Percentiles rank a stretch among this genome's conserved stretches.
Evolutionary conservation across 2,113 vertebrate genomes (phyloP).

Genomic region (human): DNA sequence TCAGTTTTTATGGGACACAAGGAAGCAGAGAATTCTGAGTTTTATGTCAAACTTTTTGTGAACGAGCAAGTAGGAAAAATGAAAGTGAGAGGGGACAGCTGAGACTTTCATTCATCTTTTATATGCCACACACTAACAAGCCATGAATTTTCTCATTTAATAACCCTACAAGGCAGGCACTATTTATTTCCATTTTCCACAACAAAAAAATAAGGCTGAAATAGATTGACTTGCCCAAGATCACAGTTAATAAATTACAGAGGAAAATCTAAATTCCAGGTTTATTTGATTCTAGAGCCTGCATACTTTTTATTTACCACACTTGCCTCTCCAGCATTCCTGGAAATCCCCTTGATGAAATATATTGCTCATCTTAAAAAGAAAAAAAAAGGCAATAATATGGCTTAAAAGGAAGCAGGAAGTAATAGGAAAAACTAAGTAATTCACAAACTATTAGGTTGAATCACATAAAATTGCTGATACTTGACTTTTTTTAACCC

Average conservation of each 20-base stretch:
- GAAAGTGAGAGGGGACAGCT: background rate
- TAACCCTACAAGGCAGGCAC: background rate
- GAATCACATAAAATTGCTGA: constrained; percentile 19
- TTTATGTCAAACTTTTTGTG: background rate
- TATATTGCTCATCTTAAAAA: constrained; percentile 46
- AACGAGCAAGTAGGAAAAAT: constrained; percentile 34
- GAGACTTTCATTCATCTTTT: constrained; percentile 22
- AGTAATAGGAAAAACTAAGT: constrained; percentile 27
- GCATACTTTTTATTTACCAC: background rate
- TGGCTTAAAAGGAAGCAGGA: constrained; percentile 38
- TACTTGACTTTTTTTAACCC: constrained; percentile 1
- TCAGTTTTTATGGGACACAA: constrained; percentile 26
- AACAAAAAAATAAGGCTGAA: background rate
- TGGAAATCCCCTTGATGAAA: constrained; percentile 65
- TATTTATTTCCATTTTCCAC: constrained; percentile 42
- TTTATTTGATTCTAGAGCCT: constrained; percentile 34
- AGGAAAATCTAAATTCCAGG: constrained; percentile 25
- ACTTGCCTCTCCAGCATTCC: constrained; percentile 39
- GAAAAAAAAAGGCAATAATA: background rate
- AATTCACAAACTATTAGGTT: constrained; percentile 2
- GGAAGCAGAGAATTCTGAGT: background rate
- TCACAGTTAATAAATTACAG: constrained; percentile 45
- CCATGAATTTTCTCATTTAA: constrained; percentile 15
- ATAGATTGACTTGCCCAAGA: background rate
- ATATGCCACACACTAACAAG: background rate